phyloP scores from a whole-genome alignment of 2,797 vertebrate species.

The Capromys pilorides region DNA sequence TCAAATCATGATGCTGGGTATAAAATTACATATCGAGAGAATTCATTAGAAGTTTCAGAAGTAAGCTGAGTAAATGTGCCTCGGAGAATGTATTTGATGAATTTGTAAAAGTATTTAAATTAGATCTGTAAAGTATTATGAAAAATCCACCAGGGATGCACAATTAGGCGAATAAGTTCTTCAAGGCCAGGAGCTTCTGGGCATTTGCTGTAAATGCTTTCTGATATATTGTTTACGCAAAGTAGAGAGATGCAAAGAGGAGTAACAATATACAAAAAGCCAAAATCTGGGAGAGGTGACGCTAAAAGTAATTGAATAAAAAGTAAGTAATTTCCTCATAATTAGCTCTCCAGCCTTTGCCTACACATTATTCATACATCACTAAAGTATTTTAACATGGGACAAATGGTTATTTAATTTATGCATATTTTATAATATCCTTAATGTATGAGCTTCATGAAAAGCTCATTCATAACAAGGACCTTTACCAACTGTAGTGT shows the following conservation, averaged over 20 bases:
- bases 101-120: conserved; percentile 87
- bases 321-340: conserved; percentile 62
- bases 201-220: conserved; percentile 75
- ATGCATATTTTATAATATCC: conserved; percentile 65
- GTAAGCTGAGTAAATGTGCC: conserved; percentile 85
- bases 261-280: not conserved
- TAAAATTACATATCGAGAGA: conserved; percentile 85
- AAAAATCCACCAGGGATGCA: conserved; percentile 83
- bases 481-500: conserved; percentile 28
- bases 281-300: conserved; percentile 51
- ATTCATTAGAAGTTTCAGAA: conserved; percentile 87
- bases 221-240: conserved; percentile 78
- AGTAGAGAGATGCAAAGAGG: conserved; percentile 46
- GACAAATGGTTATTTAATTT: conserved; percentile 73
- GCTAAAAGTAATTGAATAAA: conserved; percentile 67
- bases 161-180: conserved; percentile 84
- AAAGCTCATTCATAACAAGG: conserved; percentile 61
- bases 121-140: conserved; percentile 85
- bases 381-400: conserved; percentile 72
- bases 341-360: conserved; percentile 72
- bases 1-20: conserved; percentile 84
- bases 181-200: conserved; percentile 81
- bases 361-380: conserved; percentile 46
- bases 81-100: conserved; percentile 85
- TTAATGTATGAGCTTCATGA: conserved; percentile 54